Percentiles rank a stretch among this genome's conserved stretches.
phyloP scores from a whole-genome alignment of 2,113 vertebrate genomes.

The Oreotrochilus melanogaster region DNA sequence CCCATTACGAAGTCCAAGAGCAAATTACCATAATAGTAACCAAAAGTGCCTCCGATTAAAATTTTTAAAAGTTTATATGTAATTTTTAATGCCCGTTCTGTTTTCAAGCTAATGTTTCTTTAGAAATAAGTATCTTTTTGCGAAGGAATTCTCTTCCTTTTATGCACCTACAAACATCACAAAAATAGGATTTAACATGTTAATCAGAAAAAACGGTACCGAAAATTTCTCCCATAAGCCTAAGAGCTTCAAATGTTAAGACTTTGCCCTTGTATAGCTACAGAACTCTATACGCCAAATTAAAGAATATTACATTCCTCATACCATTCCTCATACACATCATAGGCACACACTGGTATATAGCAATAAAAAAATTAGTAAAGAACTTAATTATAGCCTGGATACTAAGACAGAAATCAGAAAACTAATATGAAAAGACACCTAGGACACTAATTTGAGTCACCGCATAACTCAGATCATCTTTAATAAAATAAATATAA shows the following conservation, averaged over 20 bases:
- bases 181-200: background rate
- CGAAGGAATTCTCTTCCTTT: background rate
- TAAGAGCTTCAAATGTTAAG: background rate
- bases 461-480: background rate
- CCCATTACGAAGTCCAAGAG: background rate
- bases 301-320: background rate
- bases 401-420: background rate
- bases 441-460: background rate
- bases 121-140: background rate
- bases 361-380: background rate
- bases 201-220: background rate
- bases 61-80: background rate
- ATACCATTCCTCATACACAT: background rate
- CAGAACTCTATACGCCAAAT: background rate
- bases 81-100: background rate
- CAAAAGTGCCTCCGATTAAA: background rate
- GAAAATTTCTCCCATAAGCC: background rate
- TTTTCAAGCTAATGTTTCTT: background rate
- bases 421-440: background rate
- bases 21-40: background rate
- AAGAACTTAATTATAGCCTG: background rate
- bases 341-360: background rate
- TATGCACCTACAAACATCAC: accelerated
- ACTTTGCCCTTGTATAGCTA: background rate
- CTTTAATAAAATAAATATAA: background rate